Evolutionary conservation across 2,888 invertebrate species (phyloP).

Genomic region (Iselma pallidipennis): DNA sequence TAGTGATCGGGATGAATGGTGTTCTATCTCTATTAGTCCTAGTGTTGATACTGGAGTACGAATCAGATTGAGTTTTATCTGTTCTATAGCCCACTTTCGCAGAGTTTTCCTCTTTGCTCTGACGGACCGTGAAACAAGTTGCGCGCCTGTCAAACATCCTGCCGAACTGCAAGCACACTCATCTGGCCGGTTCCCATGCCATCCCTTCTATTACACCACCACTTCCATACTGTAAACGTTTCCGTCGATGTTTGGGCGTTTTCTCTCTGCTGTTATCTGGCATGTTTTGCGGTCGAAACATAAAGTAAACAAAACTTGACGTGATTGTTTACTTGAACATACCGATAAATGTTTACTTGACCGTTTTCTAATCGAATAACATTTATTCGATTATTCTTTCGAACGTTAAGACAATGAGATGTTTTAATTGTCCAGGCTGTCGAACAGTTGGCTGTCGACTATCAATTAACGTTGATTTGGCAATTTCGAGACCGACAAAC

Average conservation of each 20-base stretch:
- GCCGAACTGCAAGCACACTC: constrained; percentile 40
- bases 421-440: constrained; percentile 13
- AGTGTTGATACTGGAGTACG: constrained; percentile 43
- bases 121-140: constrained; percentile 49
- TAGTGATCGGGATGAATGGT: constrained; percentile 51
- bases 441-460: not conserved
- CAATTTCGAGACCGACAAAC: constrained; percentile 11
- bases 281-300: constrained; percentile 4
- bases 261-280: not conserved
- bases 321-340: constrained; percentile 12
- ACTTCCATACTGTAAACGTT: constrained; percentile 7
- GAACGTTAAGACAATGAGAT: constrained; percentile 16
- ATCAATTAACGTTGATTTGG: constrained; percentile 18
- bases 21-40: constrained; percentile 46
- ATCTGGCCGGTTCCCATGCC: constrained; percentile 41
- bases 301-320: constrained; percentile 14
- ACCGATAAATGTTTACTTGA: not conserved
- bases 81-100: constrained; percentile 34
- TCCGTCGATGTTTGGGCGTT: constrained; percentile 7
- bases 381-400: constrained; percentile 13
- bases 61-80: constrained; percentile 42
- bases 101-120: constrained; percentile 45
- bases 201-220: constrained; percentile 1
- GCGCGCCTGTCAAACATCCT: constrained; percentile 46
- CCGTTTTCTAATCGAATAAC: not conserved